Percentiles rank a stretch among this genome's conserved stretches.
Evolutionary conservation across 2,113 vertebrate genomes (phyloP).

Genomic region (Cynopterus brachyotis): DNA sequence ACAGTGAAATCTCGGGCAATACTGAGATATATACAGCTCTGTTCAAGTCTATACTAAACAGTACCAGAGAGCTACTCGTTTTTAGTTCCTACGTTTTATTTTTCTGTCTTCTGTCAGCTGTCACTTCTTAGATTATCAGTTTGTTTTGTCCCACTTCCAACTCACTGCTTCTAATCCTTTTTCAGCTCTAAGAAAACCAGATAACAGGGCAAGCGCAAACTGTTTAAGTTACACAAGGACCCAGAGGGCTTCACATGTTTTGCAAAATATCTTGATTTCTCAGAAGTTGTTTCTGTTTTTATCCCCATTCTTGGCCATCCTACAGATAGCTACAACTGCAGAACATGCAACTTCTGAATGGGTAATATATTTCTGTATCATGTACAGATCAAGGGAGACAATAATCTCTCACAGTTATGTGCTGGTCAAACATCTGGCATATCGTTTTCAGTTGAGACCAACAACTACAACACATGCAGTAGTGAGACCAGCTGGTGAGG

Average conservation of each 20-base stretch:
- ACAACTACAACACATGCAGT: neutral
- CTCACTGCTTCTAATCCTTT: neutral
- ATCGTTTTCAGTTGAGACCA: neutral
- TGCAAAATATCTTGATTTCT: neutral
- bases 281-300: neutral
- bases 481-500: neutral
- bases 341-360: neutral
- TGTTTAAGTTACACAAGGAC: neutral
- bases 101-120: slow-evolving; percentile 50
- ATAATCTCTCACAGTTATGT: neutral
- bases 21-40: neutral
- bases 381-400: neutral
- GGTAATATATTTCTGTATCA: neutral
- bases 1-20: neutral
- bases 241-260: neutral
- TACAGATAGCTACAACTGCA: neutral
- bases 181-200: neutral
- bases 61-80: neutral
- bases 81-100: neutral
- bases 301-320: neutral
- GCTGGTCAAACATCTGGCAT: neutral
- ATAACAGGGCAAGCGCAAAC: neutral
- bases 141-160: slow-evolving; percentile 52
- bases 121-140: slow-evolving; percentile 49
- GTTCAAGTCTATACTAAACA: neutral